Evolutionary conservation across 2,113 vertebrate species (phyloP).

Genomic region (Rhea americana): DNA sequence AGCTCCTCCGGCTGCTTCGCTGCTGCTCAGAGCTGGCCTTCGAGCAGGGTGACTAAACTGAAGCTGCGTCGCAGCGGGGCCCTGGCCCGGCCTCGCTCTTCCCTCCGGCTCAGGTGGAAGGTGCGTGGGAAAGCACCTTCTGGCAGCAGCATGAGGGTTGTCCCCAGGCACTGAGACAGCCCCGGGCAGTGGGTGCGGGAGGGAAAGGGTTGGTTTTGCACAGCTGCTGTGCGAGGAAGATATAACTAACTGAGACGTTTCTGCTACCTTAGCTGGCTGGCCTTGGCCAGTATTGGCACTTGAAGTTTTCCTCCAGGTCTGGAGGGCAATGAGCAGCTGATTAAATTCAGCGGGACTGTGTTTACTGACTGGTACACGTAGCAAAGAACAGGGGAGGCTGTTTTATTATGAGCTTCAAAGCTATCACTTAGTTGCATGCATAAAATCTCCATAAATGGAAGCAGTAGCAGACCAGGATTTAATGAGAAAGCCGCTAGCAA

Average conservation of each 20-base stretch:
- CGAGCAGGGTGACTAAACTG: background rate
- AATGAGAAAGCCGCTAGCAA: background rate
- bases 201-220: background rate
- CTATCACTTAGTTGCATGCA: background rate
- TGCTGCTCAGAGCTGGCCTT: background rate
- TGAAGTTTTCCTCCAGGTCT: background rate
- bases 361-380: background rate
- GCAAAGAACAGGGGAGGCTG: background rate
- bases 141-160: background rate
- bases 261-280: background rate
- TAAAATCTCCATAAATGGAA: conserved; percentile 24
- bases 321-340: background rate
- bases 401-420: background rate
- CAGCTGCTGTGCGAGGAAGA: background rate
- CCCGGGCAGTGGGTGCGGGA: background rate
- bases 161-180: background rate
- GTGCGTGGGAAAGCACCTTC: background rate
- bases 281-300: background rate
- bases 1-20: background rate
- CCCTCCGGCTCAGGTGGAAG: background rate
- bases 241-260: background rate
- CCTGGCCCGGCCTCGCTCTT: background rate
- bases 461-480: background rate
- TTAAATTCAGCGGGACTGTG: background rate
- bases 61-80: too few relatives aligned